Evolutionary conservation across 2,113 vertebrate species (phyloP).

Genomic region (Suricata suricatta): DNA sequence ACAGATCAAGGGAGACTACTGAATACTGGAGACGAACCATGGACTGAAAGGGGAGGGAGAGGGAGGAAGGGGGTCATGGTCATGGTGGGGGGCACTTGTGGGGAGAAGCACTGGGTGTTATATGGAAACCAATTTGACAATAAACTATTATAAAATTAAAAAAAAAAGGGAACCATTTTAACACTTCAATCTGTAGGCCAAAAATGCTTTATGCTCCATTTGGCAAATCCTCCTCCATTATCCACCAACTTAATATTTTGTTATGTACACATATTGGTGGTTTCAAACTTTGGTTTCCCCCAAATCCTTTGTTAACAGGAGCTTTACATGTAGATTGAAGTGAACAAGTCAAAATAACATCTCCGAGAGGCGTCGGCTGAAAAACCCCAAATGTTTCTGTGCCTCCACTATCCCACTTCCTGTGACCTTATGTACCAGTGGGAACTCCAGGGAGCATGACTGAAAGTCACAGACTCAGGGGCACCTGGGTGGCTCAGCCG

Average conservation of each 20-base stretch:
- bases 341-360: background rate
- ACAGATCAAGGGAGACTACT: too few species aligned
- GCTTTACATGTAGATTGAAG: background rate
- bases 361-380: background rate
- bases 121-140: too few species aligned
- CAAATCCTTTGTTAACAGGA: background rate
- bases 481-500: too few species aligned
- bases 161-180: background rate
- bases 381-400: background rate
- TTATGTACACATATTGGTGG: fast-evolving
- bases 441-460: background rate
- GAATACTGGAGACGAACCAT: too few species aligned
- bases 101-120: too few species aligned
- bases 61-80: too few species aligned
- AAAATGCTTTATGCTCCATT: background rate
- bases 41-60: too few species aligned
- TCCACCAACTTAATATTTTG: background rate
- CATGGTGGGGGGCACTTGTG: too few species aligned
- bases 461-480: background rate
- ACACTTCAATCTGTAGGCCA: background rate
- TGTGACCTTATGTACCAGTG: background rate
- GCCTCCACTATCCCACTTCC: background rate
- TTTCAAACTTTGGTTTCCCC: background rate
- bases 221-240: background rate
- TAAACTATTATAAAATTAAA: too few species aligned